phyloP scores from a whole-genome alignment of 2,888 invertebrate species.

The Seira ritae region DNA sequence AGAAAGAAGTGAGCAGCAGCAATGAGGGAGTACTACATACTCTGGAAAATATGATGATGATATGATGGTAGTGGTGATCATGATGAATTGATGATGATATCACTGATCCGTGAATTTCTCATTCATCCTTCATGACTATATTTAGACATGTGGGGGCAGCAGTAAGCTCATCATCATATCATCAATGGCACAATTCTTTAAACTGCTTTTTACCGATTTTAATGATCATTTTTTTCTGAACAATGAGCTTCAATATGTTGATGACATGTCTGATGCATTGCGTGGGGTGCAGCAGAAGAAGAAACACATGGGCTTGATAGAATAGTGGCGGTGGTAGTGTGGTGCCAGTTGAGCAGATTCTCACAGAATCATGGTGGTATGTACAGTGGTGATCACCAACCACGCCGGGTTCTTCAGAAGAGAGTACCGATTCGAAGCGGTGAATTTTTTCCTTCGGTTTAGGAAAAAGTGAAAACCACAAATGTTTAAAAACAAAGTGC shows the following conservation, averaged over 20 bases:
- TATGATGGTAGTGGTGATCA: neutral
- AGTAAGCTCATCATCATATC: neutral
- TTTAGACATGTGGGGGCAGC: neutral
- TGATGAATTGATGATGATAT: slow-evolving; percentile 32
- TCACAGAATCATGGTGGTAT: slow-evolving; percentile 40
- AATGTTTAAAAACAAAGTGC: slow-evolving; percentile 49
- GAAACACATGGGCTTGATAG: slow-evolving; percentile 21
- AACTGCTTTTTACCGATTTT: neutral
- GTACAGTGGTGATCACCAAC: neutral
- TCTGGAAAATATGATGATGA: neutral
- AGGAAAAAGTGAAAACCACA: slow-evolving; percentile 62
- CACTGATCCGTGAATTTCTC: slow-evolving; percentile 54
- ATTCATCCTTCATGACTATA: neutral
- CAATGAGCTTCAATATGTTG: neutral
- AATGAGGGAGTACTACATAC: no score
- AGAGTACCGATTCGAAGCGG: slow-evolving; percentile 1
- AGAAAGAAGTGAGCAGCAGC: no score
- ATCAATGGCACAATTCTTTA: neutral
- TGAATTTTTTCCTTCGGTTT: slow-evolving; percentile 14
- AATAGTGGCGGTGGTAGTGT: neutral
- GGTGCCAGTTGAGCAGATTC: slow-evolving; percentile 52
- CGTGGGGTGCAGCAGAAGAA: neutral
- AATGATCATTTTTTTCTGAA: slow-evolving; percentile 24
- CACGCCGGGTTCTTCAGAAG: neutral
- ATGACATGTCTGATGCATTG: neutral